Evolutionary conservation across 1,140 invertebrate genomes (phyloP), one percentile per base, ranked within the genome.

Genomic region (Drosophila ambigua): DNA sequence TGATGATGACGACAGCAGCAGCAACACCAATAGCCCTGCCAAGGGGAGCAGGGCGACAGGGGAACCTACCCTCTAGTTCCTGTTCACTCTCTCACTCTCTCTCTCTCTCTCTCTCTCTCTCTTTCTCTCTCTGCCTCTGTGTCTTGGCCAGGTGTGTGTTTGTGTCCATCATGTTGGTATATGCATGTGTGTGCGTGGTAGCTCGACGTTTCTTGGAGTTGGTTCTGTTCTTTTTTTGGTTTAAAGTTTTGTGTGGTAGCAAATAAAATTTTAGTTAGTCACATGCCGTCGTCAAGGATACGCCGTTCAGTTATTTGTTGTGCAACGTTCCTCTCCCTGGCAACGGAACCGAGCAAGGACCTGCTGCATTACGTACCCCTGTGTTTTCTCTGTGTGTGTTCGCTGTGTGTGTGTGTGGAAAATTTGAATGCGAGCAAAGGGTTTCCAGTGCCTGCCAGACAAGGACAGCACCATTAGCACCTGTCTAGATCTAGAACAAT

Each of bases 241-340:
- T 88, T 82, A 89, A 88, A 91, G 89, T 91, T 91, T 84, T 87
- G 84, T 87, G 83, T 82, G 82, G 77, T 71, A 91, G 84, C 83
- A 91, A 91, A 88, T 91, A 91, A 89, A 88, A 90, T 90, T 90
- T 91, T 76, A 90, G 90, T 91, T 91, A 91, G 90, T 91, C 90
- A 91, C 72, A 67, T 63, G 74, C 77, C 87, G 90, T 91, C 83
- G 90, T 75, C 90, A 91, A 91, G 90, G 90, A 91, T 91, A 91
- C 90, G 83, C 76, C 75, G 84, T 79, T 63, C 66, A 65, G 72
- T 65, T 72, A 71, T 87, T 87, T 87, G 83, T 87, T 87, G 75
- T 84, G 66, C 72, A 45, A 57, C 64, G 81, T 84, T 84, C 81
- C 11, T 39, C 35, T 77, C 69, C 67, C 31, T 79, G 65, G 83